Conservation (phyloP, 2,113 vertebrate species). For the Pleuronectes platessa region DNA sequence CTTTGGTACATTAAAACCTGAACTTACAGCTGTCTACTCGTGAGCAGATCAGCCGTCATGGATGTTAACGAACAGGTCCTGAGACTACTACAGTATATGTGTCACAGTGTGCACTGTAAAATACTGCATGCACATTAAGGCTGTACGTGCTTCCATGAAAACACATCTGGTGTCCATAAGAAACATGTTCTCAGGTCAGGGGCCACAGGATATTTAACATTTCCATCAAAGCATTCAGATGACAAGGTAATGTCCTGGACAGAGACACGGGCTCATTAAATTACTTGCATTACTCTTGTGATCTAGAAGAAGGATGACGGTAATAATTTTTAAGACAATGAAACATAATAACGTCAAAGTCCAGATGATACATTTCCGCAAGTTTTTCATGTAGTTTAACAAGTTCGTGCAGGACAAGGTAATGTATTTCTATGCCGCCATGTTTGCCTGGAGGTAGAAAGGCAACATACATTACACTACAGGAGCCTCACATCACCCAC, state of each 20-base stretch:
- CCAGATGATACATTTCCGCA: conserved; percentile 38
- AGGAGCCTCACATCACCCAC: conserved; percentile 30
- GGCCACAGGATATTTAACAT: conserved; percentile 67
- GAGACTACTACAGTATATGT: background rate
- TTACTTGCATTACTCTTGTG: conserved; percentile 51
- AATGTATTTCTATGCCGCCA: conserved; percentile 31
- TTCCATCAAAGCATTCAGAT: conserved; percentile 71
- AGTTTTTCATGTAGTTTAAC: conserved; percentile 31
- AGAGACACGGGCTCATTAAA: conserved; percentile 63
- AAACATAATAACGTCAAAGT: conserved; percentile 44
- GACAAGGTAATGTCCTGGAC: conserved; percentile 70
- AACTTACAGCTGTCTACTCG: background rate
- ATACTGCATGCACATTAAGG: conserved; percentile 29
- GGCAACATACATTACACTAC: conserved; percentile 23
- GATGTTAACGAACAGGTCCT: background rate
- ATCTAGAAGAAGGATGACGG: conserved; percentile 50
- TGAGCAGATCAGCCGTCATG: background rate
- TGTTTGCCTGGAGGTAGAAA: conserved; percentile 44
- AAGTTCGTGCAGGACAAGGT: conserved; percentile 32
- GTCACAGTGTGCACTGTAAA: conserved; percentile 27
- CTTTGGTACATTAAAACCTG: background rate
- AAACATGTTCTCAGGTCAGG: conserved; percentile 43
- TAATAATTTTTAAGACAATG: conserved; percentile 49
- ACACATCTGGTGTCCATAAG: conserved; percentile 71
- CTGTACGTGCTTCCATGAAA: conserved; percentile 48